Conservation (phyloP, 2,888 invertebrate species). For the Lasioglossum malachurum region DNA sequence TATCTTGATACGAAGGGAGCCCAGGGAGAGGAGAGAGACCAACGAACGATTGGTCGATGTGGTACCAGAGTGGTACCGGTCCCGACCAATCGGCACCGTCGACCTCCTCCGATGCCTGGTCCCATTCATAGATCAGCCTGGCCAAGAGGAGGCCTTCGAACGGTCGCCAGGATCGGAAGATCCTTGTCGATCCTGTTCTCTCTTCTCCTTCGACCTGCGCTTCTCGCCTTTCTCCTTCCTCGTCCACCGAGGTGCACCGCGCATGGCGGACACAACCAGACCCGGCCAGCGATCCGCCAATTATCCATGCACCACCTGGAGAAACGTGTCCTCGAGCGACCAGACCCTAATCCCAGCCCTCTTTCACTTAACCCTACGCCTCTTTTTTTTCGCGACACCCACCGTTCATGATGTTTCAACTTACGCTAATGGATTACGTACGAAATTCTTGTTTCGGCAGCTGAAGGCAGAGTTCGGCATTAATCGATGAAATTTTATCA, state of each 20-base stretch:
- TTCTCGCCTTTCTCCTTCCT: conserved; percentile 22
- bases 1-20: conserved; percentile 63
- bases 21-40: conserved; percentile 77
- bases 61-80: conserved; percentile 73
- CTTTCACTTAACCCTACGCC: background rate
- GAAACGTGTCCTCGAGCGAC: conserved; percentile 27
- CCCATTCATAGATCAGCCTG: conserved; percentile 77
- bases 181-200: conserved; percentile 72
- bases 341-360: background rate
- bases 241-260: conserved; percentile 19
- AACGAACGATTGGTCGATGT: conserved; percentile 76
- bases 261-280: conserved; percentile 66
- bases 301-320: conserved; percentile 72
- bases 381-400: background rate
- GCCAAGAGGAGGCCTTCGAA: conserved; percentile 65
- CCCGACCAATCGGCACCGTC: conserved; percentile 77
- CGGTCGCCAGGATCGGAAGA: conserved; percentile 72
- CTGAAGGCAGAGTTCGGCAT: too few relatives aligned
- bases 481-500: too few relatives aligned
- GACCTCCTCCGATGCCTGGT: conserved; percentile 77
- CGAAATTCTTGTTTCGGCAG: too few relatives aligned
- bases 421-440: background rate
- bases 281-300: conserved; percentile 62
- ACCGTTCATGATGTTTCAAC: background rate
- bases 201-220: conserved; percentile 41